These are phyloP conservation scores for Calcarius ornatus DNA, from an alignment of 2,113 vertebrate genomes.

Conservation along the genomic window DNA sequence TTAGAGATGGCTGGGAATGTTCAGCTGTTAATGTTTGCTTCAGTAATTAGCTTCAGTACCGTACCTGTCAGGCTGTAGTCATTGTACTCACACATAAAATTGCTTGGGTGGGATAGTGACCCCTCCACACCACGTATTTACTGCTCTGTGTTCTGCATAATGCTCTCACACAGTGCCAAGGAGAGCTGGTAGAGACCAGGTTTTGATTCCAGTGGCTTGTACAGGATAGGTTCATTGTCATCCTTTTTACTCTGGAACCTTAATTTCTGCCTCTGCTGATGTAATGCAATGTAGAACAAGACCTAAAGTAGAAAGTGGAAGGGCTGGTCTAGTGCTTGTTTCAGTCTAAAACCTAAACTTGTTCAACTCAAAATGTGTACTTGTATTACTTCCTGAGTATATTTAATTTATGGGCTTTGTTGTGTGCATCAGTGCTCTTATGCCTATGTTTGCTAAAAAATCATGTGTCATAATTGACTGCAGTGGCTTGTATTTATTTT, in stretches of 20 bases:
- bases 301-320: neutral
- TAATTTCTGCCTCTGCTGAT: neutral
- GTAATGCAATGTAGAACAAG: neutral
- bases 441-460: neutral
- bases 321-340: neutral
- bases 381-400: neutral
- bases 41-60: neutral
- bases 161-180: neutral
- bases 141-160: neutral
- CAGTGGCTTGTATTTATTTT: neutral
- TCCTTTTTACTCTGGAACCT: neutral
- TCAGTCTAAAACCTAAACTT: neutral
- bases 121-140: neutral
- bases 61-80: neutral
- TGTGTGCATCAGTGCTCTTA: neutral
- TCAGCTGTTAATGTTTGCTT: neutral
- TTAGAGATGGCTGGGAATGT: neutral
- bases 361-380: neutral
- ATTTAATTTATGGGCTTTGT: neutral
- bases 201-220: neutral
- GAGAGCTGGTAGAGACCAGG: neutral
- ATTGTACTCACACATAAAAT: neutral
- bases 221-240: neutral
- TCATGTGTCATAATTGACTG: neutral
- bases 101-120: neutral